Evolutionary conservation across 2,113 vertebrate species (phyloP).

Genomic region (Syngnathoides biaculeatus): DNA sequence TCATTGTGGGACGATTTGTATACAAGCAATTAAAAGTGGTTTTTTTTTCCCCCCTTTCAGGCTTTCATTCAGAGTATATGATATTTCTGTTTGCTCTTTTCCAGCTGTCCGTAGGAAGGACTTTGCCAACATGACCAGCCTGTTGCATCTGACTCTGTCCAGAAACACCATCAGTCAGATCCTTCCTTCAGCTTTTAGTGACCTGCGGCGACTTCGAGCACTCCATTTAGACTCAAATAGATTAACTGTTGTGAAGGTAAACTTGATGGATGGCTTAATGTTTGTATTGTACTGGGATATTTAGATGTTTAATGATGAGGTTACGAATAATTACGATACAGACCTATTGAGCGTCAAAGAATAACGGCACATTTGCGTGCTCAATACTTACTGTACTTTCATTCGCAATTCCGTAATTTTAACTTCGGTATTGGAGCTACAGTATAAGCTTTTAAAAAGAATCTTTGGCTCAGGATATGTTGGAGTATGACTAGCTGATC

Average conservation of each 20-base stretch:
- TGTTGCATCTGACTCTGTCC: constrained; percentile 86
- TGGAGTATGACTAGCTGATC: too few relatives aligned
- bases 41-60: background rate
- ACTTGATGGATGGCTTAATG: background rate
- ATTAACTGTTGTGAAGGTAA: constrained; percentile 75
- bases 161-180: constrained; percentile 95
- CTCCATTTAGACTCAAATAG: constrained; percentile 91
- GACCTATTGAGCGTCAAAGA: background rate
- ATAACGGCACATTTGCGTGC: background rate
- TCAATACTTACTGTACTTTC: background rate
- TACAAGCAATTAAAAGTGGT: background rate
- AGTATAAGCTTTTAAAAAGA: too few relatives aligned
- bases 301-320: background rate
- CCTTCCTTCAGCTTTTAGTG: constrained; percentile 85
- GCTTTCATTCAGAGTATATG: background rate
- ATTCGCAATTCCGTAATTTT: background rate
- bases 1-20: background rate
- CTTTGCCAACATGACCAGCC: constrained; percentile 92
- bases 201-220: constrained; percentile 83
- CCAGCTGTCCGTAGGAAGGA: constrained; percentile 77
- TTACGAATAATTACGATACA: background rate
- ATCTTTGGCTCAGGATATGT: too few relatives aligned
- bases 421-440: background rate
- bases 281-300: background rate
- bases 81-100: background rate